Base-by-base conservation (phyloP, 2,888 invertebrate species). In the Octonoba sinensis region DNA sequence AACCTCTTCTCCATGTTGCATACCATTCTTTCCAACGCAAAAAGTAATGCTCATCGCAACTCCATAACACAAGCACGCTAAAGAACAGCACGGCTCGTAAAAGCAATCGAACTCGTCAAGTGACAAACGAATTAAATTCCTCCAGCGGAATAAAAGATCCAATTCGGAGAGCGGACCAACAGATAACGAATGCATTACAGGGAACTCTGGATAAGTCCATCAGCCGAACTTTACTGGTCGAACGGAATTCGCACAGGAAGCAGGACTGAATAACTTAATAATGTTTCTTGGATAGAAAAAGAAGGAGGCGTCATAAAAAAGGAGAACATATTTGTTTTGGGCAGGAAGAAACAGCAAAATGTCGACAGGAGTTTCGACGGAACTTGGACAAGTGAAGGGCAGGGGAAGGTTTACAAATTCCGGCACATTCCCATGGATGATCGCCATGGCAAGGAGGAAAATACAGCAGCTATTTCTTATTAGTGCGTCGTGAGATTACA, bases 181-280 rank as follows among this genome's bases (percentile, higher is more conserved):
- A 36, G 36, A 36, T 36, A 36, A 36, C 36, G 36, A 36, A 36
- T 36, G 36, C 36, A 36, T 36, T 36, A 36, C 36, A 36, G 36
- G n/a, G 22, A 36, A 8, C 36, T 8, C 36, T 12, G 47, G 27
- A 65, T 13, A 27, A 44, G 20, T 54, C 18, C 54, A 54, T 54
- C 54, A 54, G 20, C 8, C 54, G 54, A 20, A 54, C 54, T 54
- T n/a, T 54, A 54, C 54, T 54, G 16, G 20, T 16, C 54, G 4
- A n/a, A 11, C 4, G 16, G 20, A 27, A 36, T 65, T 20, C 49
- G 18, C 46, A 27, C n/a, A 54, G 54, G 57, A 74, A 74, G 66
- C 67, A 44, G 44, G 20, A 60, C 27, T 57, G 67, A 56, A 60
- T 75, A 75, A 75, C 75, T 75, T 75, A 75, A 75, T 75, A 75